phyloP scores from a whole-genome alignment of 1,140 invertebrate genomes.

The Bathynomus jamesi region DNA sequence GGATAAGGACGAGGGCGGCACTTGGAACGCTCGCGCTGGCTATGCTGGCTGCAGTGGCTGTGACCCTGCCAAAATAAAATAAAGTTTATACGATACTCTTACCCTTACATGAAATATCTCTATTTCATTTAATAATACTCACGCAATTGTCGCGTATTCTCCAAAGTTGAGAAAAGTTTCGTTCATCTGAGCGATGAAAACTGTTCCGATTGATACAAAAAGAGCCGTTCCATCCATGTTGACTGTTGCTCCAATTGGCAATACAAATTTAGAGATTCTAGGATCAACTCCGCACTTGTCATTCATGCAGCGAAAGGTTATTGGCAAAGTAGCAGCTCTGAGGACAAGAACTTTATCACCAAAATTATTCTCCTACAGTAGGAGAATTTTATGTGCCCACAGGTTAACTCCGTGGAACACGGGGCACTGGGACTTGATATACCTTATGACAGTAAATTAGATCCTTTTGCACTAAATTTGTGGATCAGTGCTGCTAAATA shows the following conservation, averaged over 20 bases:
- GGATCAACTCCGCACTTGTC: conserved; percentile 81
- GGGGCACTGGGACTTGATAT: not conserved
- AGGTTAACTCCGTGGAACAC: not conserved
- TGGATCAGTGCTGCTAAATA: not conserved
- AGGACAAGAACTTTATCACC: conserved; percentile 39
- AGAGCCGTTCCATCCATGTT: conserved; percentile 93
- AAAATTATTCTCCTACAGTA: not conserved
- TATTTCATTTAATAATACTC: conserved; percentile 41
- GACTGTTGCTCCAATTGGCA: conserved; percentile 84
- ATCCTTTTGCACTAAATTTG: conserved; percentile 1
- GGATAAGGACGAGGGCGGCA: conserved; percentile 77
- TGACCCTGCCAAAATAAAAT: conserved; percentile 54
- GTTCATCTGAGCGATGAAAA: conserved; percentile 90
- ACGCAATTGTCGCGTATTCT: conserved; percentile 71
- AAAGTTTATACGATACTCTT: not conserved
- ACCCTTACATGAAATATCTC: not conserved
- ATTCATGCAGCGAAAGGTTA: conserved; percentile 89
- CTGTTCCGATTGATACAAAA: conserved; percentile 76
- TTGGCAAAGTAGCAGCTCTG: conserved; percentile 86
- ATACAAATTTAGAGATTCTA: conserved; percentile 79
- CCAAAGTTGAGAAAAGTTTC: conserved; percentile 66
- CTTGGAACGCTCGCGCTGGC: conserved; percentile 89
- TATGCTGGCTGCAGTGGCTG: conserved; percentile 81
- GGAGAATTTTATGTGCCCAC: not conserved
- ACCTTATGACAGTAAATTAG: conserved; percentile 10